Base-by-base conservation (phyloP, 2,888 invertebrate genomes). In the Meliscaeva auricollis region DNA sequence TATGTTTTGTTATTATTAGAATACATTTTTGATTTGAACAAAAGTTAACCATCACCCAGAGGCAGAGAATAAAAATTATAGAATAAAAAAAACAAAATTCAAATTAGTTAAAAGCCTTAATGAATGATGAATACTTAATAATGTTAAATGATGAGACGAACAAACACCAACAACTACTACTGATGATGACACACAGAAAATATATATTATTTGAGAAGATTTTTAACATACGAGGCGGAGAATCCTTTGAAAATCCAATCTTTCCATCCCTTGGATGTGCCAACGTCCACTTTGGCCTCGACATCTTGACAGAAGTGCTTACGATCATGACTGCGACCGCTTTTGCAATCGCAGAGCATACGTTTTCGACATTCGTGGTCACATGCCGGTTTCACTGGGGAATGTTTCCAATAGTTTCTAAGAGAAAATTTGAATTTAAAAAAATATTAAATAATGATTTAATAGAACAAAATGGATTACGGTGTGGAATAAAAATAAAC, bases 381-480 rank as follows among this genome's bases (percentile, higher is more conserved):
- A 90, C 98, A 98, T 0, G 93, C 91, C 9, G 97, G 96, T 48
- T 96, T 94, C 0, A 96, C 96, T 0, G 97, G 97, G 77, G 97
- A 97, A 90, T 96, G 97, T 92, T 97, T 97, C 94, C 97, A 97
- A 91, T 97, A 97, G 91, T 97, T 95, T 89, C 97, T 97, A 89
- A 90, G 75, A 80, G 26, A 4, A 17, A 60, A 17, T 15, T 26
- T 2, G 2, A n/a, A 26, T 52, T 26, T 22, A 17, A 17, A 46
- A 17, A 17, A 46, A 26, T 26, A 26, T n/a, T n/a, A n/a, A n/a
- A n/a, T n/a, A n/a, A n/a, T n/a, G n/a, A n/a, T n/a, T n/a, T n/a
- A n/a, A n/a, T n/a, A n/a, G n/a, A n/a, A n/a, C n/a, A n/a, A n/a
- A n/a, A n/a, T 26, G 26, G 26, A 26, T 26, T 26, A n/a, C 26